Conservation (phyloP, 2,113 vertebrate genomes). For the Gobio gobio region DNA sequence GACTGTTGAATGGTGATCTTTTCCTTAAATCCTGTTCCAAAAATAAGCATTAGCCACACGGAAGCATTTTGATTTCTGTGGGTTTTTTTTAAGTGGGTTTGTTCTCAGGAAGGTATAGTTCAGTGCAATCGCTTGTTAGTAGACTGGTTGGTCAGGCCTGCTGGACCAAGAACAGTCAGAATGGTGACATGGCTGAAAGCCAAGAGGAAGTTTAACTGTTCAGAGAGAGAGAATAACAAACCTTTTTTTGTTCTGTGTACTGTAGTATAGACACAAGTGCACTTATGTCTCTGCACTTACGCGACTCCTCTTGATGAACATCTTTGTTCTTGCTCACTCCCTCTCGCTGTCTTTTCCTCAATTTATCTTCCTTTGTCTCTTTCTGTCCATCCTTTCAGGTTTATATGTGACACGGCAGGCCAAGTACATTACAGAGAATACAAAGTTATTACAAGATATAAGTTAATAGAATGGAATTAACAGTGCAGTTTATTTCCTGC, state of each 20-base stretch:
- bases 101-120: constrained; percentile 48
- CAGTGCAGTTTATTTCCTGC: not conserved
- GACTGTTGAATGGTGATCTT: not conserved
- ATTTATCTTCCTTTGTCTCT: not conserved
- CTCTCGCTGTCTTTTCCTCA: not conserved
- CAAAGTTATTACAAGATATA: not conserved
- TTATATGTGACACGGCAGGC: not conserved
- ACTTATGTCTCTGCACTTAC: constrained; percentile 26
- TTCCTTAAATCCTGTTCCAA: not conserved
- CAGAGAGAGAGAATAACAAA: constrained; percentile 59
- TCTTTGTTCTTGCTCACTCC: not conserved
- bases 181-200: constrained; percentile 62
- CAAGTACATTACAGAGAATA: not conserved
- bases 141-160: constrained; percentile 60
- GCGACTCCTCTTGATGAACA: not conserved
- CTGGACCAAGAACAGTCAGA: constrained; percentile 67
- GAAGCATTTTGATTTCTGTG: not conserved
- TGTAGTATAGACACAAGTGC: not conserved
- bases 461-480: not conserved
- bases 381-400: not conserved
- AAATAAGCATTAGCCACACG: not conserved
- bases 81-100: not conserved
- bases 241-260: constrained; percentile 59
- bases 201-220: constrained; percentile 73
- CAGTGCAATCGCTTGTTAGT: constrained; percentile 48